phyloP scores from a whole-genome alignment of 2,888 invertebrate species.

The Mythimna impura region DNA sequence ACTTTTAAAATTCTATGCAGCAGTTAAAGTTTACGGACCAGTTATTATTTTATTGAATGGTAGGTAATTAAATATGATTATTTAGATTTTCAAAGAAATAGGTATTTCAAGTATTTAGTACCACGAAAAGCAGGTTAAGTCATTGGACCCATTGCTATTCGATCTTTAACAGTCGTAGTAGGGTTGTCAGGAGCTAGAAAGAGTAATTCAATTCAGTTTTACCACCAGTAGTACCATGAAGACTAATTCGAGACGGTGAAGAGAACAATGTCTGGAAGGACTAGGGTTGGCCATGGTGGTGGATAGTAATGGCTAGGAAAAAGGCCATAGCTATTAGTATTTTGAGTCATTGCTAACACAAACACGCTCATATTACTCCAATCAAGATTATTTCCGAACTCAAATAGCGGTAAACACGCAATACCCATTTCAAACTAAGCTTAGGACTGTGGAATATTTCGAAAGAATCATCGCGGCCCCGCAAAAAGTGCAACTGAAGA shows the following conservation, averaged over 20 bases:
- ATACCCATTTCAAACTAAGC: not conserved
- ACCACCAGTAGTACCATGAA: too few species aligned
- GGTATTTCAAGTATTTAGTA: not conserved
- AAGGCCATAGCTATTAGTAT: too few species aligned
- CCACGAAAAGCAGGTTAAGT: not conserved
- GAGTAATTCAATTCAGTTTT: not conserved
- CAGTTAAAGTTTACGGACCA: not conserved
- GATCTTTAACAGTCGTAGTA: not conserved
- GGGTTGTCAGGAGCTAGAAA: not conserved
- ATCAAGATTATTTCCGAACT: slow-evolving; percentile 10
- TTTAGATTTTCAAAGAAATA: not conserved
- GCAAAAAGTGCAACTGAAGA: too few species aligned
- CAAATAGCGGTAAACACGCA: slow-evolving; percentile 13
- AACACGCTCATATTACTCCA: not conserved
- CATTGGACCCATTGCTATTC: not conserved
- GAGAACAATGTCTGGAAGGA: too few species aligned
- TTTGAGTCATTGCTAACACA: not conserved
- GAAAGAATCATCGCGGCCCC: too few species aligned
- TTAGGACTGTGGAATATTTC: too few species aligned
- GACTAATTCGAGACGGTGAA: too few species aligned
- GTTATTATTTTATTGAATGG: not conserved
- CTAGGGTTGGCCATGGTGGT: too few species aligned
- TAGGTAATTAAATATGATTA: not conserved
- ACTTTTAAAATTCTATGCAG: not conserved
- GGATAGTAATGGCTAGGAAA: too few species aligned